These are phyloP conservation scores for Rhipidura dahli DNA, from an alignment of 2,113 vertebrate genomes.

Conservation along the genomic window DNA sequence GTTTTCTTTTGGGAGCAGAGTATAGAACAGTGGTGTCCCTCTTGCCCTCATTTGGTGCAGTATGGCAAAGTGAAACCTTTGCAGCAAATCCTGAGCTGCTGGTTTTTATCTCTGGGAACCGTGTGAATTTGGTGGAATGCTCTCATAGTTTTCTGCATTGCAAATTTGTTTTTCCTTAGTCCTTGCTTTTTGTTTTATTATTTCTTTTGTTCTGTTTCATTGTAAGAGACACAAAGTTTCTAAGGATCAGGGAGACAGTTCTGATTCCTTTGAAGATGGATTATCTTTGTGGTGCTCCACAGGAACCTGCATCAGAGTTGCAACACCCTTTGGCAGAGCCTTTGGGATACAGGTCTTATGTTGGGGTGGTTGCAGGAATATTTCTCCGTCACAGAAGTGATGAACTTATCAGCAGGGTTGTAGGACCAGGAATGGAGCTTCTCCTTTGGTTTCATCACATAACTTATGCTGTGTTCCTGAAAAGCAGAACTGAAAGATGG, in stretches of 20 bases:
- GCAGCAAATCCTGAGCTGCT: background rate
- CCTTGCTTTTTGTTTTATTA: background rate
- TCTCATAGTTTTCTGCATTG: background rate
- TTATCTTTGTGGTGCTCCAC: background rate
- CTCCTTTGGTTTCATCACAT: background rate
- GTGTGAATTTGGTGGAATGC: background rate
- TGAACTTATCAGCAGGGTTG: background rate
- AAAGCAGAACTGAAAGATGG: background rate
- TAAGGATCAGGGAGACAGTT: background rate
- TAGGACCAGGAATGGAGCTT: background rate
- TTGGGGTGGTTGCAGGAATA: background rate
- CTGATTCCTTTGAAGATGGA: background rate
- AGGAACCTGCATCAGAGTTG: background rate
- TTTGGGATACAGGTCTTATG: background rate
- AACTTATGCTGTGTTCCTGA: background rate
- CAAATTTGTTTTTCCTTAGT: background rate
- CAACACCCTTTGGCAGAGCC: background rate
- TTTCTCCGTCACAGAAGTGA: background rate
- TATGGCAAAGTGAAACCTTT: background rate
- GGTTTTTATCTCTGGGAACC: background rate
- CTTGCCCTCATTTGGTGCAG: background rate
- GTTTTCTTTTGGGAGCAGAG: background rate
- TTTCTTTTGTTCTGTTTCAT: background rate
- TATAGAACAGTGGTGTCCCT: background rate
- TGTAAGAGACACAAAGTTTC: background rate